Evolutionary conservation across 2,797 vertebrate species (phyloP).

Genomic region (Propithecus perrieri): DNA sequence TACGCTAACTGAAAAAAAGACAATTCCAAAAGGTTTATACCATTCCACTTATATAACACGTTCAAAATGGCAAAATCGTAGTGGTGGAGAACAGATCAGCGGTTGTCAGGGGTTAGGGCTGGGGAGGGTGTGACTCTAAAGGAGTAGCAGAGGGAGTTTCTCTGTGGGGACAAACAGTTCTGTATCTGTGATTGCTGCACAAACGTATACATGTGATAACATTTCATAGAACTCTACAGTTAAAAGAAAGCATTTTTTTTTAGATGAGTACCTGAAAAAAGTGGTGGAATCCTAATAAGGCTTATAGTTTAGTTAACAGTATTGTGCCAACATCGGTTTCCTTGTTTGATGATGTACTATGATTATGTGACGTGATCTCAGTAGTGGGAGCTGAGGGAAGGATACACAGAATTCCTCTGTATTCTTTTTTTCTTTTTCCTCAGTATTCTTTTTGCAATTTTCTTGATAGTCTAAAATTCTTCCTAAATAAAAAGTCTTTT

Average conservation of each 20-base stretch:
- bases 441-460: neutral
- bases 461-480: neutral
- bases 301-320: neutral
- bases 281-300: neutral
- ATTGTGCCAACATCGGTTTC: neutral
- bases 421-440: slow-evolving; percentile 11
- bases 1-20: neutral
- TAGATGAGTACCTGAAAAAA: neutral
- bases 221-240: neutral
- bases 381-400: neutral
- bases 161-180: neutral
- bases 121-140: neutral
- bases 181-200: neutral
- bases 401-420: neutral
- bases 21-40: neutral
- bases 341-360: neutral
- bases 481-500: neutral
- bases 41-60: neutral
- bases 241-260: neutral
- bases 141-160: neutral
- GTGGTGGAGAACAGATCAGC: too few relatives aligned
- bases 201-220: neutral
- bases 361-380: neutral
- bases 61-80: neutral
- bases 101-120: neutral